Evolutionary conservation across 2,797 vertebrate genomes (phyloP).

Genomic region (Coilia nasus): DNA sequence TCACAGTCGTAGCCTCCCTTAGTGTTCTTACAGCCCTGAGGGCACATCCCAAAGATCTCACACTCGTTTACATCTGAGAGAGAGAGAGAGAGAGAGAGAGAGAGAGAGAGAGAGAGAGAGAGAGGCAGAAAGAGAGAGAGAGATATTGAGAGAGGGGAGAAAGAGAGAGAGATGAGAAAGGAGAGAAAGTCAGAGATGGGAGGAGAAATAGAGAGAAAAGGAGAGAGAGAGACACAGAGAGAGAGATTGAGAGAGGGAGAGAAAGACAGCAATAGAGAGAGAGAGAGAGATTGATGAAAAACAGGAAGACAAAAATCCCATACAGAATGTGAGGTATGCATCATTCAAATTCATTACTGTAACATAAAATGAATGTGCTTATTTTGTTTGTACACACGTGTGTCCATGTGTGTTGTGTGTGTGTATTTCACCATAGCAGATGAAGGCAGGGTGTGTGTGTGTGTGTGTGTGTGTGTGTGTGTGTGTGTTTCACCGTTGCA

Average conservation of each 20-base stretch:
- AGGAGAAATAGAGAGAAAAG: not conserved
- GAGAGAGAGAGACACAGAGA: not conserved
- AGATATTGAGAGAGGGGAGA: not conserved
- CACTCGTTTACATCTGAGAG: slow-evolving; percentile 87
- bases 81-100: not conserved
- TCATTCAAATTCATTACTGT: too few relatives aligned
- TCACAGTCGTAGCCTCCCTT: slow-evolving; percentile 90
- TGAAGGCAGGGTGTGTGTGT: too few relatives aligned
- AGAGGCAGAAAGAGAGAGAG: not conserved
- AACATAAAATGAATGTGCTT: not conserved
- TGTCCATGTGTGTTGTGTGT: not conserved
- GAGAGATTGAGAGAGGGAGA: too few relatives aligned
- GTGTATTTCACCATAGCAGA: not conserved
- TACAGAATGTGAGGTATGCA: too few relatives aligned
- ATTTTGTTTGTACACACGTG: not conserved
- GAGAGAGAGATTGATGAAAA: too few relatives aligned
- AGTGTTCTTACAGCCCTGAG: slow-evolving; percentile 87
- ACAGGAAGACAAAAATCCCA: too few relatives aligned
- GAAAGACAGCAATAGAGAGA: not conserved
- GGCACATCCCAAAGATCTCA: slow-evolving; percentile 81
- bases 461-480: not conserved
- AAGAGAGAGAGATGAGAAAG: too few relatives aligned
- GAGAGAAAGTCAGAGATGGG: too few relatives aligned
- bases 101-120: not conserved
- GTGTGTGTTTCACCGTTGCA: too few relatives aligned